phyloP scores from a whole-genome alignment of 2,888 invertebrate species.

The Trachelus stipa region DNA sequence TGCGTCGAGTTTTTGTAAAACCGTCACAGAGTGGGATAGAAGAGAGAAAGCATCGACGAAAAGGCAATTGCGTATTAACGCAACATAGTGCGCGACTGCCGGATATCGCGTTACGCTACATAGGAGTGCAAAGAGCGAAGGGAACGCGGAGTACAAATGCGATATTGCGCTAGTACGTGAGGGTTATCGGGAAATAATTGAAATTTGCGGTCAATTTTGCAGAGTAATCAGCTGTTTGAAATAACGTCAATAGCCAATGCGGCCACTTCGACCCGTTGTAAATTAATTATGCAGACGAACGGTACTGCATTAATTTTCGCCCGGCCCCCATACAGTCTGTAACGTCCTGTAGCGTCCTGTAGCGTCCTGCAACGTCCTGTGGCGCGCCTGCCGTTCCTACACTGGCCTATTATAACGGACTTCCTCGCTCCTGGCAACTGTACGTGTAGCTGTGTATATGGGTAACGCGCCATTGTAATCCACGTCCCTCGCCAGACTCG shows the following conservation, averaged over 20 bases:
- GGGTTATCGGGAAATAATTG: conserved; percentile 61
- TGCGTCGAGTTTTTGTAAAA: too few relatives aligned
- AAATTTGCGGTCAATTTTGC: conserved; percentile 62
- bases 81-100: conserved; percentile 38
- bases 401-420: too few relatives aligned
- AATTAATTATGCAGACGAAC: conserved; percentile 62
- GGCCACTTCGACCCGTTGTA: conserved; percentile 36
- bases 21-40: too few relatives aligned
- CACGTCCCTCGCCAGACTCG: too few relatives aligned
- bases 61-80: conserved; percentile 27
- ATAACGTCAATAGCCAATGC: conserved; percentile 56
- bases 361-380: too few relatives aligned
- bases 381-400: too few relatives aligned
- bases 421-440: too few relatives aligned
- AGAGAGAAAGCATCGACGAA: too few relatives aligned
- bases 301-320: conserved; percentile 55
- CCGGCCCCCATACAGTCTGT: not conserved
- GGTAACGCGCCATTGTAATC: too few relatives aligned
- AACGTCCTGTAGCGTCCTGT: too few relatives aligned
- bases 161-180: not conserved
- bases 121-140: not conserved
- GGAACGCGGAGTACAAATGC: not conserved
- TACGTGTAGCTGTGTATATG: too few relatives aligned
- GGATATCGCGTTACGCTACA: conserved; percentile 29
- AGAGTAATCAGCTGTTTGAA: conserved; percentile 59